Base-by-base conservation (phyloP, 2,113 vertebrate species). In the Rana temporaria region DNA sequence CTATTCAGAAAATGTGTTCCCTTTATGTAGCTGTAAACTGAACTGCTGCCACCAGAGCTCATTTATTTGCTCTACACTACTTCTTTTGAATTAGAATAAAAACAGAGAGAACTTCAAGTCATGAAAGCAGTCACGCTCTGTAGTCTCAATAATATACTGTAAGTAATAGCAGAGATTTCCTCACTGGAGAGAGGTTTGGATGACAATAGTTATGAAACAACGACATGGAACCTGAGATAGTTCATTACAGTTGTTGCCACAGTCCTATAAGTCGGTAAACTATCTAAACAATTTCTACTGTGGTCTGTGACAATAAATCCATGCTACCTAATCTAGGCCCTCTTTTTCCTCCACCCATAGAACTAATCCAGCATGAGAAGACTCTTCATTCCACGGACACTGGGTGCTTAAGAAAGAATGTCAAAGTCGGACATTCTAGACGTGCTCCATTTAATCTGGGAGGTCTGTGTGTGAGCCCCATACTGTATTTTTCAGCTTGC, bases 191-290 rank as follows among this genome's bases (percentile, higher is more conserved):
- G 69, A 55, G 18, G 17, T 18, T 71, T 72, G 4, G 52, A 30
- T 57, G 55, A 15, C 18, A 74, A 30, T 32, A 56, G 52, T 38
- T 59, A 59, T 38, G 12, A 74, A 75, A 38, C 55, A 74, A 60
- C 12, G 34, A 20, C n/a, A 5, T 42, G 34, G 19, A 84, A 84
- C 59, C 20, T 78, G 71, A 30, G 85, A 79, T 72, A 74, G 11
- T 78, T 82, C 20, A 34, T 85, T 56, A 18, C 38, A 12, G 5
- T 59, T 84, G 77, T 22, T 80, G 85, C 34, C 74, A 32, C 20
- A 56, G 65, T 66, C 78, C 9, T 59, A 30, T 62, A 69, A 85
- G 59, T 17, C 1, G 0, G 1, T 42, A 65, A 85, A 81, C 70
- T 56, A 56, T 0, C 69, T 3, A 56, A 81, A 52, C n/a, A 75